Evolutionary conservation across 1,140 invertebrate genomes (phyloP).

Genomic region (Heliconius himera): DNA sequence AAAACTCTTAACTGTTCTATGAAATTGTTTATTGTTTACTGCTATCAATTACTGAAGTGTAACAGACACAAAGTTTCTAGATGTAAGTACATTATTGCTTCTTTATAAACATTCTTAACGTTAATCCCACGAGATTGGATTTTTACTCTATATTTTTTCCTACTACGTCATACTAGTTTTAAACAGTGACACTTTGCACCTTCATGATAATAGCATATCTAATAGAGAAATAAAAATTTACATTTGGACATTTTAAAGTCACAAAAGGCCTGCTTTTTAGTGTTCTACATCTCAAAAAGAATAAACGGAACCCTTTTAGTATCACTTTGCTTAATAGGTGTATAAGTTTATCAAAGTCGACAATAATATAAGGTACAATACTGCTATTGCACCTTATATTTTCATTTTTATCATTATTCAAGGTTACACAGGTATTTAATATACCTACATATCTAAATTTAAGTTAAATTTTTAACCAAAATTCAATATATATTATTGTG

Average conservation of each 20-base stretch:
- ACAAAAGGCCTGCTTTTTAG: not conserved
- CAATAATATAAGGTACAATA: too few relatives aligned
- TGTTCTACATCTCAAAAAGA: too few relatives aligned
- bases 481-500: not conserved
- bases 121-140: not conserved
- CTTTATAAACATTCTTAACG: not conserved
- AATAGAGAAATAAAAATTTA: not conserved
- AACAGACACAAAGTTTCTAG: too few relatives aligned
- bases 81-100: too few relatives aligned
- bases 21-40: too few relatives aligned
- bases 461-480: not conserved
- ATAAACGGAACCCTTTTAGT: too few relatives aligned
- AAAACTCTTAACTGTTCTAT: too few relatives aligned
- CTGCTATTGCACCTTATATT: too few relatives aligned
- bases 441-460: too few relatives aligned
- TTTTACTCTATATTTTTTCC: not conserved
- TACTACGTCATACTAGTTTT: not conserved
- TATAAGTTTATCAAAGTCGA: too few relatives aligned
- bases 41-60: not conserved
- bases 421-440: not conserved
- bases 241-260: not conserved
- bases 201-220: not conserved
- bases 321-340: too few relatives aligned
- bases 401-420: too few relatives aligned
- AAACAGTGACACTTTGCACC: not conserved